A percentile compares a stretch with the other conserved stretches of the same genome.
These are phyloP conservation scores for Nipponacmea schrenckii DNA, from an alignment of 2,888 invertebrate species.

Conservation along the genomic window DNA sequence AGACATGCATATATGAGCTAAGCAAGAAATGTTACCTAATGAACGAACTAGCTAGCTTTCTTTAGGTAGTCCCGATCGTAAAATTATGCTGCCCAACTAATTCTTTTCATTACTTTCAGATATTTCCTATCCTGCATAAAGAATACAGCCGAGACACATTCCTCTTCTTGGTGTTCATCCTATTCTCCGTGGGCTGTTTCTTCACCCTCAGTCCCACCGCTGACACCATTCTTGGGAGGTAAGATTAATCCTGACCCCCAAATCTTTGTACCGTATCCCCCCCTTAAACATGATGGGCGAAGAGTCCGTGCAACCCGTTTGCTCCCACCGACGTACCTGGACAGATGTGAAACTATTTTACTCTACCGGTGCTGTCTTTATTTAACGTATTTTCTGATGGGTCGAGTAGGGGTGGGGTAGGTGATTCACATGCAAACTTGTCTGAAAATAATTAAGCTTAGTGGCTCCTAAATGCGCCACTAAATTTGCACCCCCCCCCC, in stretches of 20 bases:
- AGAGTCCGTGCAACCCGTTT: background rate
- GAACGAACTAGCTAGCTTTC: no score
- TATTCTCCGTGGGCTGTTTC: conserved; percentile 44
- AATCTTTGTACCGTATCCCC: background rate
- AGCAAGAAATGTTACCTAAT: no score
- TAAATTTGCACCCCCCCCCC: no score
- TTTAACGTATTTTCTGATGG: no score
- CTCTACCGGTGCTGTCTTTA: background rate
- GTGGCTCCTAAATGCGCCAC: no score
- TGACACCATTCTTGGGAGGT: conserved; percentile 57
- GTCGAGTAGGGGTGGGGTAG: no score
- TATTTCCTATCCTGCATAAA: conserved; percentile 42
- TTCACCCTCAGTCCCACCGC: conserved; percentile 42
- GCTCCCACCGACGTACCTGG: background rate
- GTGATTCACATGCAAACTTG: no score
- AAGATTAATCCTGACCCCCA: background rate
- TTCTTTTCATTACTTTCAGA: conserved; percentile 33
- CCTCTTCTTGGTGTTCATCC: conserved; percentile 50
- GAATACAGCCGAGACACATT: conserved; percentile 48
- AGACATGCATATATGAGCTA: no score
- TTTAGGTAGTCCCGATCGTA: no score
- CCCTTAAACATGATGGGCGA: background rate
- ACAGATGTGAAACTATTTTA: background rate
- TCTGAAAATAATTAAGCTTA: no score
- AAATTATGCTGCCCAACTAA: no score